Conservation (phyloP, 2,113 vertebrate species). For the Bucco capensis region DNA sequence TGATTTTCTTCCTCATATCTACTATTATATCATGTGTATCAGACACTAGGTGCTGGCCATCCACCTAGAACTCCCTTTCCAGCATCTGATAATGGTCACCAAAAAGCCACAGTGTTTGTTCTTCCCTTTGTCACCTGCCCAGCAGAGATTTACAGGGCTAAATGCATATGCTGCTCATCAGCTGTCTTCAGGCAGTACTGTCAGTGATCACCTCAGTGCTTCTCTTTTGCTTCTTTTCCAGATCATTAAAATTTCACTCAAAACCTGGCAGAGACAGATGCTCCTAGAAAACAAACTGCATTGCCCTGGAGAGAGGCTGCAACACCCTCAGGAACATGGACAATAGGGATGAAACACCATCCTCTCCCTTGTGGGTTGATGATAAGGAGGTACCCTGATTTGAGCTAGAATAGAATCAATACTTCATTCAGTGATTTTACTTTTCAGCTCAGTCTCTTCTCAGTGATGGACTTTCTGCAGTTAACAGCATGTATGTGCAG, state of each 20-base stretch:
- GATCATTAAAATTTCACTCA: no score
- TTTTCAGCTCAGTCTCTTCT: background rate
- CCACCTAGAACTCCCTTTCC: background rate
- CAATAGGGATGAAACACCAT: accelerated
- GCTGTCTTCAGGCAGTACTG: accelerated
- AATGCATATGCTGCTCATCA: accelerated
- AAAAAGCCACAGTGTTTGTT: background rate
- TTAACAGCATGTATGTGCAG: background rate
- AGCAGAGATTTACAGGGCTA: background rate
- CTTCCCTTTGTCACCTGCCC: background rate
- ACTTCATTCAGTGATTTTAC: background rate
- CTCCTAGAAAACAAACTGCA: accelerated
- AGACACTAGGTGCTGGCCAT: background rate
- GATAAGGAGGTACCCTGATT: background rate
- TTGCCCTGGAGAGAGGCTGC: accelerated
- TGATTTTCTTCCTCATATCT: background rate
- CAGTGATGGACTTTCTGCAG: background rate
- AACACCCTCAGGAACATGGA: accelerated
- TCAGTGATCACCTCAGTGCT: accelerated
- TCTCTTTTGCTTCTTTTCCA: background rate
- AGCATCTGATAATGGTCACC: accelerated
- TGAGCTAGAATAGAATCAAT: background rate
- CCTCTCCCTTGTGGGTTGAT: background rate
- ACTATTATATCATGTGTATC: background rate
- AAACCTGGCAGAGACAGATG: accelerated